phyloP scores from a whole-genome alignment of 1,140 invertebrate species.

The Diabrotica virgifera region DNA sequence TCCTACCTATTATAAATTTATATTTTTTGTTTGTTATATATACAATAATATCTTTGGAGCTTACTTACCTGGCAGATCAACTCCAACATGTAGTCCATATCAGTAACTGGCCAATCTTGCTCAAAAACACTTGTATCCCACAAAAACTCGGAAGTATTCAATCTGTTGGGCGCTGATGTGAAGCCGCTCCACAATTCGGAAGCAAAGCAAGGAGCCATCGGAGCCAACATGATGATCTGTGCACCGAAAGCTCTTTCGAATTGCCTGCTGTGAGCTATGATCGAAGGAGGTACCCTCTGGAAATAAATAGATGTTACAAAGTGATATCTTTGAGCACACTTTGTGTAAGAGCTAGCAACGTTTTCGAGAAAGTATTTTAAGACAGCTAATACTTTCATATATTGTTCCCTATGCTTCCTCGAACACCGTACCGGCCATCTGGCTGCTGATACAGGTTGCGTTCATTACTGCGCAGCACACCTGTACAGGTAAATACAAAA shows the following conservation, averaged over 20 bases:
- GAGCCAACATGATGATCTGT: conserved; percentile 81
- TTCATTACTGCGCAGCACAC: too few species aligned
- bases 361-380: too few species aligned
- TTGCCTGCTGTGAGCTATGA: conserved; percentile 65
- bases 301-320: neutral
- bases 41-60: too few species aligned
- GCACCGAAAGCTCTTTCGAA: conserved; percentile 75
- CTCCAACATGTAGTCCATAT: conserved; percentile 67
- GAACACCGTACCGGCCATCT: too few species aligned
- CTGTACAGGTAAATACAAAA: too few species aligned
- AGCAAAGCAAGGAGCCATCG: conserved; percentile 85
- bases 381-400: too few species aligned
- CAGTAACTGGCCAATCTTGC: conserved; percentile 80
- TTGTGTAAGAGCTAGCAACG: too few species aligned
- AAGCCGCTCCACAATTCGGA: conserved; percentile 87
- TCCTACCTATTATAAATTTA: too few species aligned
- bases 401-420: too few species aligned
- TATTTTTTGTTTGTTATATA: too few species aligned
- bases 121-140: conserved; percentile 65
- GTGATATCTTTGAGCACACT: too few species aligned
- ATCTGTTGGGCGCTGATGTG: conserved; percentile 56
- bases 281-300: conserved; percentile 55
- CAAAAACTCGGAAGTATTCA: conserved; percentile 54
- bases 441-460: too few species aligned
- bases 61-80: conserved; percentile 60